Evolutionary conservation across 2,888 invertebrate species (phyloP).

Genomic region (Diachrysia chrysitis): DNA sequence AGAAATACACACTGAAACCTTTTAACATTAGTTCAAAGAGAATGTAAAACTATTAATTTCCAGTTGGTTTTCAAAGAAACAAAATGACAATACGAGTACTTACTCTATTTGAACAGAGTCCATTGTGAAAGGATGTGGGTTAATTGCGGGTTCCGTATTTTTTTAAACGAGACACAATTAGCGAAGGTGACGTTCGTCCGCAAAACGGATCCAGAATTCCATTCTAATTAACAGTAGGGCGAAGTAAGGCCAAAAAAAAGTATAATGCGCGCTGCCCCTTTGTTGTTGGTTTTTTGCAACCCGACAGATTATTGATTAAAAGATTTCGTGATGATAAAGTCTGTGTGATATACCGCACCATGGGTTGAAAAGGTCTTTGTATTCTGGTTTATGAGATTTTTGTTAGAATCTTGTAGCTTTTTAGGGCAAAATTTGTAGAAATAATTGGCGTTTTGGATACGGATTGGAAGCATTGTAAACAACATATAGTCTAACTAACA

Average conservation of each 20-base stretch:
- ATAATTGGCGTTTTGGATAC: no score
- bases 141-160: conserved; percentile 74
- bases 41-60: conserved; percentile 35
- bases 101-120: conserved; percentile 40
- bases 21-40: conserved; percentile 45
- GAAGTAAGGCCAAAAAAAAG: conserved; percentile 49
- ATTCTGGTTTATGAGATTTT: background rate
- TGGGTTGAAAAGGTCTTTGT: background rate
- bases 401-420: no score
- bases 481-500: no score
- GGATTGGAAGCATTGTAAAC: no score
- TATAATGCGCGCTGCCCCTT: conserved; percentile 32
- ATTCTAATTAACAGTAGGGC: conserved; percentile 71
- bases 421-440: no score
- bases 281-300: conserved; percentile 18
- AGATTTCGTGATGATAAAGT: background rate
- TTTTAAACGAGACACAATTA: conserved; percentile 82
- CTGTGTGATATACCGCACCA: background rate
- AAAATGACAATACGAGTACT: conserved; percentile 35
- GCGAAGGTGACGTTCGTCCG: conserved; percentile 68
- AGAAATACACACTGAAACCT: conserved; percentile 2
- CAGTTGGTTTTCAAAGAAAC: conserved; percentile 31
- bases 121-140: conserved; percentile 71
- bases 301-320: background rate
- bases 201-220: conserved; percentile 68